These are phyloP conservation scores for Morpho helenor DNA, from an alignment of 2,888 invertebrate species.

Conservation along the genomic window DNA sequence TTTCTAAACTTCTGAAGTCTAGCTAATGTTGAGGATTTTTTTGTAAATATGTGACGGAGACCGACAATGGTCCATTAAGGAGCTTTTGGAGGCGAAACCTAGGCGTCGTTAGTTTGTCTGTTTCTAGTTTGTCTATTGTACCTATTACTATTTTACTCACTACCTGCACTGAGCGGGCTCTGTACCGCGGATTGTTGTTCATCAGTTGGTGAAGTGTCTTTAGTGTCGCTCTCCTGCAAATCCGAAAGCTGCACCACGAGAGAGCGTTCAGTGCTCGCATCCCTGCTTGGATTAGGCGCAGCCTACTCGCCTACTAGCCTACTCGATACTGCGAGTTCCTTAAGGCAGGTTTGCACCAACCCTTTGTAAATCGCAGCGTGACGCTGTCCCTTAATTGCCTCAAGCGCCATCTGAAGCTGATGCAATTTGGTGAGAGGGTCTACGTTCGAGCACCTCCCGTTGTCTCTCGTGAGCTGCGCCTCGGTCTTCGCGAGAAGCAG, in stretches of 20 bases:
- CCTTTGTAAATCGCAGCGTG: constrained; percentile 15
- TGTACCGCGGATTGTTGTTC: background rate
- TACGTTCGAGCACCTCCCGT: constrained; percentile 12
- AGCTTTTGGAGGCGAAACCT: background rate
- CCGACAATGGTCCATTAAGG: constrained; percentile 4
- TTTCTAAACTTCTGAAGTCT: no score
- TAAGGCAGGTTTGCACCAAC: constrained; percentile 15
- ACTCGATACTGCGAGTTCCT: background rate
- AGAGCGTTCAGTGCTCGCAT: background rate
- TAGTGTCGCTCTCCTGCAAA: background rate
- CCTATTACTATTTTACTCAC: background rate
- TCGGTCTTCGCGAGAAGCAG: constrained; percentile 23
- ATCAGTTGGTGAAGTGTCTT: constrained; percentile 1
- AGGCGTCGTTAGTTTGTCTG: no score
- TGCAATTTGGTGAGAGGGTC: constrained; percentile 17
- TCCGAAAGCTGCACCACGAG: background rate
- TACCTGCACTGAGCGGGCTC: background rate
- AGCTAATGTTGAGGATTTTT: no score
- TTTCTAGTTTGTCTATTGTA: no score
- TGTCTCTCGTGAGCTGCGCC: constrained; percentile 18
- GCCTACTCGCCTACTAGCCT: background rate
- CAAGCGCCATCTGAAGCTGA: constrained; percentile 19
- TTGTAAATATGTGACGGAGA: background rate
- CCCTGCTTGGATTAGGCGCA: background rate
- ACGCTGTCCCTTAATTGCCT: constrained; percentile 24